Base-by-base conservation (phyloP, 2,113 vertebrate species). In the Caloenas nicobarica region DNA sequence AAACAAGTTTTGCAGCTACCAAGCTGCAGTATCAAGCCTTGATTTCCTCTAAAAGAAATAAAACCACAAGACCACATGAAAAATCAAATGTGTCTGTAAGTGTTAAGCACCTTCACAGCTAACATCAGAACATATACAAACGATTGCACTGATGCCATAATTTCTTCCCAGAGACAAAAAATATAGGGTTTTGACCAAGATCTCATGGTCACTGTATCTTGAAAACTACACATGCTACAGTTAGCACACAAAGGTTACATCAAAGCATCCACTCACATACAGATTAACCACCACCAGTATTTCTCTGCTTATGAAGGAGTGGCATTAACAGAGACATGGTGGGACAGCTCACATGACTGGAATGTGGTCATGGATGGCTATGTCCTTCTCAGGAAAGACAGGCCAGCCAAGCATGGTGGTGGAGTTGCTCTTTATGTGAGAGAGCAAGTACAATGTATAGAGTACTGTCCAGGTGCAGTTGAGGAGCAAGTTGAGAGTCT, bases 261-360 rank as follows among this genome's bases (percentile, higher is more conserved):
- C 81, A 65, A 79, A 97, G 79, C 89, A 84, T 51, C 86, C 83
- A 88, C 80, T 96, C 60, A 26, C 38, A 6, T 36, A 69, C 46
- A 34, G 64, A 86, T 68, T 57, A 86, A 83, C 69, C 71, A 86
- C 26, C 56, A 78, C 16, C 56, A 64, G 13, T 4, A 42, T 33
- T 92, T 36, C 78, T 85, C 51, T 38, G 56, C 76, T 74, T 79
- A 92, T 69, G 86, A 86, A 89, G 61, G 36, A 88, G 57, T 13
- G n/a, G n/a, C n/a, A n/a, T n/a, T n/a, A n/a, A n/a, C n/a, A n/a
- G n/a, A n/a, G n/a, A n/a, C n/a, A n/a, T n/a, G n/a, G n/a, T n/a
- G n/a, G n/a, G n/a, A n/a, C n/a, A n/a, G n/a, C n/a, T n/a, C n/a
- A n/a, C n/a, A n/a, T n/a, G n/a, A n/a, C n/a, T n/a, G n/a, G n/a